Percentiles rank a stretch among this genome's conserved stretches.
Conservation (phyloP, 2,113 vertebrate genomes). For the Oophaga pumilio region DNA sequence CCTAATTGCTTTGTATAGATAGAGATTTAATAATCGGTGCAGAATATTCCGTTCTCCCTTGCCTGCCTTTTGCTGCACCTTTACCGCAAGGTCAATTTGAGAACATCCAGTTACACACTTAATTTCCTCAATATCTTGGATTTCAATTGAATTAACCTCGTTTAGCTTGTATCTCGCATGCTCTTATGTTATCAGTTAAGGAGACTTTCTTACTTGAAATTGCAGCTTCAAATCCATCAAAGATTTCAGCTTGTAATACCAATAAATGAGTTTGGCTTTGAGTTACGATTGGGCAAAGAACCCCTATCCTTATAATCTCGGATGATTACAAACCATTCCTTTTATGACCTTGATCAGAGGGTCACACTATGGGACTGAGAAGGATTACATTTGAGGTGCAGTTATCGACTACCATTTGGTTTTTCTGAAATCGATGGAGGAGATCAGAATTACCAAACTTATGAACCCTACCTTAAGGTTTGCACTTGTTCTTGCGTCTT, state of each 20-base stretch:
- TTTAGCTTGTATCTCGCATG: conserved; percentile 17
- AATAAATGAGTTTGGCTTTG: not conserved
- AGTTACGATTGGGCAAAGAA: not conserved
- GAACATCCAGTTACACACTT: conserved; percentile 31
- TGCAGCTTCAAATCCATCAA: conserved; percentile 15
- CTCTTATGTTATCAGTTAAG: conserved; percentile 25
- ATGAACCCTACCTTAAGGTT: not conserved
- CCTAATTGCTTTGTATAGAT: conserved; percentile 19
- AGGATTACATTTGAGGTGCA: not conserved
- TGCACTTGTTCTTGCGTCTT: not conserved
- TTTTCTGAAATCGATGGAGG: not conserved
- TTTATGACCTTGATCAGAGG: not conserved
- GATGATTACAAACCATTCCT: not conserved
- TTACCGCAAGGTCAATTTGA: conserved; percentile 30
- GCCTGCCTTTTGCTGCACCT: conserved; percentile 4
- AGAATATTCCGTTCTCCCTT: not conserved
- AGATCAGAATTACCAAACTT: not conserved
- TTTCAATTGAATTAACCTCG: conserved; percentile 47
- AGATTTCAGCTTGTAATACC: conserved; percentile 19
- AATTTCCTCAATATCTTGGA: conserved; percentile 44
- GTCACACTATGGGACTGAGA: not conserved
- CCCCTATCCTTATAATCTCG: not conserved
- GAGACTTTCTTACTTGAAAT: conserved; percentile 20
- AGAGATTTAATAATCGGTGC: conserved; percentile 1
- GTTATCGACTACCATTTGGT: not conserved